Evolutionary conservation across 2,113 vertebrate genomes (phyloP).

Genomic region (Melanerpes aurifrons): DNA sequence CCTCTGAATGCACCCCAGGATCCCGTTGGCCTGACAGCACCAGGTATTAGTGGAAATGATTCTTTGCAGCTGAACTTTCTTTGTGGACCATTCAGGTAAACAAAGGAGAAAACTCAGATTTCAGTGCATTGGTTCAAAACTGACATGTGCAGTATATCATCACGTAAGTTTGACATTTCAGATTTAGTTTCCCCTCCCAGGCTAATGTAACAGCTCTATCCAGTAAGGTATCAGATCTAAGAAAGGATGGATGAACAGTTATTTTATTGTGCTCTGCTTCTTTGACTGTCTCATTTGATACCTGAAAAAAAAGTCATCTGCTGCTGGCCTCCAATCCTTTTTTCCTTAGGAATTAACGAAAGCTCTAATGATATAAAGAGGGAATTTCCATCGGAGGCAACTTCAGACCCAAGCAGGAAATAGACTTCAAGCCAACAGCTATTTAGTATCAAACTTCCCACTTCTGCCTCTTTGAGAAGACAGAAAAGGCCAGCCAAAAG

Average conservation of each 20-base stretch:
- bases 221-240: neutral
- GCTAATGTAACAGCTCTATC: neutral
- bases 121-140: neutral
- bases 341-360: neutral
- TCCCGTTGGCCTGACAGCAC: neutral
- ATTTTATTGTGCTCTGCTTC: neutral
- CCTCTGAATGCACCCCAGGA: too few species aligned
- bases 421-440: neutral
- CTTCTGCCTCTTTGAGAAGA: neutral
- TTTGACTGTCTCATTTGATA: neutral
- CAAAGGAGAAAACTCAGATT: neutral
- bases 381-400: neutral
- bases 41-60: neutral
- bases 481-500: neutral
- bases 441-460: neutral
- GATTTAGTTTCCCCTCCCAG: neutral
- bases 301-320: neutral
- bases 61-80: neutral
- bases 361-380: neutral
- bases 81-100: neutral
- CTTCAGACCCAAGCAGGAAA: neutral
- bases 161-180: neutral
- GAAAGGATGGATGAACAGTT: neutral
- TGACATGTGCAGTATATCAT: neutral
- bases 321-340: neutral